These are phyloP conservation scores for Pteromalus puparum DNA, from an alignment of 1,140 invertebrate species.

Conservation along the genomic window DNA sequence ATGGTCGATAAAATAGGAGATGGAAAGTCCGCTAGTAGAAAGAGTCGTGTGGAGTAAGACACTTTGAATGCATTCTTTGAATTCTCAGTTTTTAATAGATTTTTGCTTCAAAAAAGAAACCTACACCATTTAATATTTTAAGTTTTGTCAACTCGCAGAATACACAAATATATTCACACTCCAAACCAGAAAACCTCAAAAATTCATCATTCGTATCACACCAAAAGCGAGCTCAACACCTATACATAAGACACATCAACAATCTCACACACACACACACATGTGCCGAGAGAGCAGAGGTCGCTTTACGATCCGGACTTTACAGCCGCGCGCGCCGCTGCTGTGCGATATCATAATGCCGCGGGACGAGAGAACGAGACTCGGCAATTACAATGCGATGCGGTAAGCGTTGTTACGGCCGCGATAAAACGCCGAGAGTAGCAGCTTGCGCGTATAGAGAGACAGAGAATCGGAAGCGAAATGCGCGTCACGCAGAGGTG, in stretches of 20 bases:
- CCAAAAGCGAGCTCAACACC: not conserved
- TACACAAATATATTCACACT: too few species aligned
- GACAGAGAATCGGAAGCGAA: conserved; percentile 9
- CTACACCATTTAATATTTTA: too few species aligned
- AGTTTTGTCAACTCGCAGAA: too few species aligned
- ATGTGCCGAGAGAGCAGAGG: conserved; percentile 21
- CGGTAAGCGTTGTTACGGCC: conserved; percentile 42
- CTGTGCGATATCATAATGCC: conserved; percentile 21
- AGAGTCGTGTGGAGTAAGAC: too few species aligned
- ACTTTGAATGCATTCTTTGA: too few species aligned
- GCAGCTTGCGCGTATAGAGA: not conserved
- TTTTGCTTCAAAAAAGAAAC: too few species aligned
- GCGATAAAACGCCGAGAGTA: conserved; percentile 33
- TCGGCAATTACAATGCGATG: conserved; percentile 40
- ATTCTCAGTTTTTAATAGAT: too few species aligned
- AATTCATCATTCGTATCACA: too few species aligned
- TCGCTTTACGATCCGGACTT: conserved; percentile 26
- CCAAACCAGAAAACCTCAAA: too few species aligned
- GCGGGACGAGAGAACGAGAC: not conserved
- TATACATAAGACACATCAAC: not conserved
- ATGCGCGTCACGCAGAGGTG: not conserved
- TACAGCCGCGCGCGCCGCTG: not conserved
- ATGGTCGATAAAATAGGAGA: too few species aligned
- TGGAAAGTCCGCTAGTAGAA: too few species aligned
- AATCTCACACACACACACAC: not conserved